phyloP scores from a whole-genome alignment of 1,140 invertebrate species.

The Drosophila pseudoobscura region DNA sequence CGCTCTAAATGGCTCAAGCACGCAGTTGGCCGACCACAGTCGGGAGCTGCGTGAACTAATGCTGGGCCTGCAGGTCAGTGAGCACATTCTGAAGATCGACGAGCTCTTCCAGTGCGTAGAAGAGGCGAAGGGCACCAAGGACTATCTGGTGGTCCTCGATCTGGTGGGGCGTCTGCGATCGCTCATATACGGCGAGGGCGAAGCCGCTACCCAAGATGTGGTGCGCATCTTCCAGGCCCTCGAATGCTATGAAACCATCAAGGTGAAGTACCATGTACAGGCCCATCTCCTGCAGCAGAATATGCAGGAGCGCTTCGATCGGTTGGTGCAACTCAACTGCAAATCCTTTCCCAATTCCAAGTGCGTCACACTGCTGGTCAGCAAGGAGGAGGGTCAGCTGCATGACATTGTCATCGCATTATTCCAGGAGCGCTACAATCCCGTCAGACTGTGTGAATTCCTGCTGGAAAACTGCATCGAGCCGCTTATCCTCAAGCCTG shows the following conservation, averaged over 20 bases:
- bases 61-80: slow-evolving; percentile 61
- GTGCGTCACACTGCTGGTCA: slow-evolving; percentile 70
- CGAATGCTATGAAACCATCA: slow-evolving; percentile 74
- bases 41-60: slow-evolving; percentile 62
- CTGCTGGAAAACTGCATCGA: slow-evolving; percentile 76
- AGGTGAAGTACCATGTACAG: slow-evolving; percentile 74
- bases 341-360: slow-evolving; percentile 75
- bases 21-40: slow-evolving; percentile 50
- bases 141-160: slow-evolving; percentile 64
- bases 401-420: slow-evolving; percentile 74
- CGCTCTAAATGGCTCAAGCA: slow-evolving; percentile 51
- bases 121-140: slow-evolving; percentile 68
- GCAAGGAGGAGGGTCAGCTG: slow-evolving; percentile 65
- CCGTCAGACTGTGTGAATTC: slow-evolving; percentile 64
- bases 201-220: slow-evolving; percentile 39
- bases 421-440: slow-evolving; percentile 77
- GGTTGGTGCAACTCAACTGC: slow-evolving; percentile 68
- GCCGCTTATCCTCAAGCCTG: slow-evolving; percentile 70
- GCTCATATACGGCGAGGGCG: slow-evolving; percentile 58
- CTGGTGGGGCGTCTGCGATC: slow-evolving; percentile 60
- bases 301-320: slow-evolving; percentile 71
- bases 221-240: slow-evolving; percentile 66
- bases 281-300: slow-evolving; percentile 72
- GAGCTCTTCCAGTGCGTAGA: slow-evolving; percentile 76
- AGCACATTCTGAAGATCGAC: slow-evolving; percentile 73